phyloP scores from a whole-genome alignment of 1,140 invertebrate species.

The Argopecten irradians region DNA sequence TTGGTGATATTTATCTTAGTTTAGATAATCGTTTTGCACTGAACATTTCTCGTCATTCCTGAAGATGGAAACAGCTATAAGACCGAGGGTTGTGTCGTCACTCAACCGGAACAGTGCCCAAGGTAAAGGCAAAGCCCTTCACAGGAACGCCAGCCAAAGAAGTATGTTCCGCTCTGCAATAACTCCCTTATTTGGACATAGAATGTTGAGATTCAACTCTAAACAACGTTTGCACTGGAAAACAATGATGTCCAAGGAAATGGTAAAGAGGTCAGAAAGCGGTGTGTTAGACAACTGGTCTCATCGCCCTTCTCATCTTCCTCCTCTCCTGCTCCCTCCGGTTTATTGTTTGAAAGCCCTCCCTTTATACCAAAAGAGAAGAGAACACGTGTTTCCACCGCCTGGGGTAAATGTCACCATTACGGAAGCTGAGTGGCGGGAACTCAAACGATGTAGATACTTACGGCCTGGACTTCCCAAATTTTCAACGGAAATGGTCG shows the following conservation, averaged over 20 bases:
- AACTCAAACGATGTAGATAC: neutral
- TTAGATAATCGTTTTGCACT: too few relatives aligned
- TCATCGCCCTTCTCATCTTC: neutral
- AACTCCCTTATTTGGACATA: conserved; percentile 1
- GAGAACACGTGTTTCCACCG: neutral
- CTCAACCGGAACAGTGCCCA: neutral
- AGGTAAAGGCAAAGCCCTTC: neutral
- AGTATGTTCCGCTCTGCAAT: neutral
- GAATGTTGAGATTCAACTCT: neutral
- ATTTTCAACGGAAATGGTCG: neutral
- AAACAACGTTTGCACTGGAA: neutral
- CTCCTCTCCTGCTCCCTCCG: neutral
- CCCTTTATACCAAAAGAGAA: neutral
- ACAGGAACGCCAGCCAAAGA: neutral
- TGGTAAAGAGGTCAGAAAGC: neutral
- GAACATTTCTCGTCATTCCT: too few relatives aligned
- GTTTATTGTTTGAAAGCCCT: neutral
- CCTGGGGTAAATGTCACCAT: neutral
- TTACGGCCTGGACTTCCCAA: neutral
- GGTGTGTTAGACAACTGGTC: neutral
- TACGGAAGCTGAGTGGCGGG: neutral
- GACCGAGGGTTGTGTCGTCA: neutral
- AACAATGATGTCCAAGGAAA: neutral
- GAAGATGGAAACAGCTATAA: neutral
- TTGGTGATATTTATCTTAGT: too few relatives aligned